phyloP scores from a whole-genome alignment of 2,113 vertebrate species.

The Clupea harengus region DNA sequence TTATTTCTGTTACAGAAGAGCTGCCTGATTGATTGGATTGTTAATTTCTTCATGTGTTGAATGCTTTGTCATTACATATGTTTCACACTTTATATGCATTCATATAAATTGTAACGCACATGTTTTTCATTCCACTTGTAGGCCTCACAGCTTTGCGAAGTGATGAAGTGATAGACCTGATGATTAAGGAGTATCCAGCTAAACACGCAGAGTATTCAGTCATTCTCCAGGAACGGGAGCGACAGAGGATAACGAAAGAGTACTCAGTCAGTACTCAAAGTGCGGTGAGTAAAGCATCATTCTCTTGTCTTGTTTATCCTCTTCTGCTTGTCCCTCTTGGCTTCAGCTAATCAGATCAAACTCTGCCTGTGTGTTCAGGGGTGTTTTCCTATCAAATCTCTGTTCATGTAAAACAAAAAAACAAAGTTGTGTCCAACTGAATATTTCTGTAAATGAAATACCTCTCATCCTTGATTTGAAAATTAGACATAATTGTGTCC shows the following conservation, averaged over 20 bases:
- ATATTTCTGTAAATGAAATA: too few relatives aligned
- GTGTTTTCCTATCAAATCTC: too few relatives aligned
- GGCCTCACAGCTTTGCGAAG: conserved; percentile 94
- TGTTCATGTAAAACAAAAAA: too few relatives aligned
- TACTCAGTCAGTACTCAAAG: conserved; percentile 85
- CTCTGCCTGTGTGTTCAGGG: too few relatives aligned
- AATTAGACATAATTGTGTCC: background rate
- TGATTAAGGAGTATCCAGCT: conserved; percentile 97
- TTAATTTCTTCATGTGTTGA: background rate
- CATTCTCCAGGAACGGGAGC: conserved; percentile 93
- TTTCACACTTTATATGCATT: background rate
- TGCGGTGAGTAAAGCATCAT: conserved; percentile 30
- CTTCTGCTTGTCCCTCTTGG: background rate
- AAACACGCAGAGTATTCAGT: conserved; percentile 97
- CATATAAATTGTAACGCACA: background rate
- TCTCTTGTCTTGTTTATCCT: background rate
- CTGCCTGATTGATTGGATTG: background rate
- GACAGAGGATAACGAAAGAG: conserved; percentile 94
- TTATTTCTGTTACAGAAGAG: background rate
- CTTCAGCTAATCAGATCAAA: too few relatives aligned
- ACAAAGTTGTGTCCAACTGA: too few relatives aligned
- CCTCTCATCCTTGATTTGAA: background rate
- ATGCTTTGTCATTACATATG: background rate
- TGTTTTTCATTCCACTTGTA: conserved; percentile 50
- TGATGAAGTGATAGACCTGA: conserved; percentile 97